Base-by-base conservation (phyloP, 2,113 vertebrate genomes). In the Chionomys nivalis region DNA sequence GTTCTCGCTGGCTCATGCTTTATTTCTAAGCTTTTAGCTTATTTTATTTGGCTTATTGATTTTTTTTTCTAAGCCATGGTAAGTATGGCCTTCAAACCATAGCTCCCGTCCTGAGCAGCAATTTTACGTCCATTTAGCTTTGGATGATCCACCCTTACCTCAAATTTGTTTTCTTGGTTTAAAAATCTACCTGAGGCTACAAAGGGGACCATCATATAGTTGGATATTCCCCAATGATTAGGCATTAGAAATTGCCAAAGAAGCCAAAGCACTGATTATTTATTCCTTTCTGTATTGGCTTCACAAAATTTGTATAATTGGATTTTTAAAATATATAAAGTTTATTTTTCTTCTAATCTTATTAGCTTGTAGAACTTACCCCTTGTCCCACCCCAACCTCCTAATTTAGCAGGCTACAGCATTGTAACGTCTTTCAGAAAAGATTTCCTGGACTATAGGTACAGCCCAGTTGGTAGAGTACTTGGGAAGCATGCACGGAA, bases 151-250 rank as follows among this genome's bases (percentile, higher is more conserved):
- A 87, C 19, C 14, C 39, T 66, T 24, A 70, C 0, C 26, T 52
- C 55, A 83, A 52, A 39, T 42, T 19, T 49, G 6, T 61, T 94
- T 81, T 68, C 33, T 79, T 93, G 16, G 17, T 76, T 94, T 96
- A 91, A 97, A 98, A 94, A 42, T 21, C 91, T 72, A 36, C 55
- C n/a, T 49, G 49, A 88, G n/a, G 39, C 44, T 70, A 63, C n/a
- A 66, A 13, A 1, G 6, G n/a, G 3, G 5, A 83, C 36, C 55
- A 82, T 61, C 21, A 73, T 70, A 70, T 65, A 63, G 21, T 79
- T 68, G 19, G 42, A 83, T 36, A 39, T 63, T 92, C 70, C 94
- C 49, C 16, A 52, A 24, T 13, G 39, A 61, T 73, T 23, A 87
- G 68, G 24, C 36, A 63, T 12, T 82, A 78, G n/a, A 76, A 65